Base-by-base conservation (phyloP, 2,113 vertebrate genomes). In the Sarotherodon lohbergeri region DNA sequence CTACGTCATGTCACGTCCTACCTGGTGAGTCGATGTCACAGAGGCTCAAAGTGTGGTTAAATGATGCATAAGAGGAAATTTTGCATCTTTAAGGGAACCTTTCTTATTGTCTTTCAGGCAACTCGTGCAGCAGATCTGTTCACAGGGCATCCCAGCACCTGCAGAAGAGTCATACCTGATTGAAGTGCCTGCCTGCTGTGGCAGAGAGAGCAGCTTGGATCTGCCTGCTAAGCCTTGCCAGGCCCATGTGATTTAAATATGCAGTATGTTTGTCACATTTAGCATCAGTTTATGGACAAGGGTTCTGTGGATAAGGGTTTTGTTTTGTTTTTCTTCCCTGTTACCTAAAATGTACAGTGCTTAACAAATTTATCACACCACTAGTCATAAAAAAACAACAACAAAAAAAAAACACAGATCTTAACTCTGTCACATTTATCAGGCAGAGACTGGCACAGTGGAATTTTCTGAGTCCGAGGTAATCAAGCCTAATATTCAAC, bases 1-100 rank as follows among this genome's bases (percentile, higher is more conserved):
- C 86, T 98, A 99, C 2, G 97, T 99, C 73, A 98, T 99, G 95
- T 98, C 98, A 6, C 96, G 97, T 48, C 91, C 96, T 4, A 95
- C 97, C 39, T 99, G 99, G 99, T 99, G 90, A 97, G 98, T 96
- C 50, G 1, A 16, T 5, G 5, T 39, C 14, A 9, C 56, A 55
- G 2, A 9, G n/a, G 17, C 4, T 12, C 4, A 48, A 41, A 13
- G 2, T 73, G 2, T 73, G 22, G 68, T 46, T 73, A 17, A 71
- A 71, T 24, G 14, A 34, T 17, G 56, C 0, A 27, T 8, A 3
- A 39, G 22, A 43, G 39, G 10, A 24, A 19, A 3, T 27, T 57
- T 16, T 73, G 3, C 3, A 52, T 8, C 5, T 43, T 52, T 32
- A 10, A 43, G 34, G 61, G 12, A 85, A 59, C 87, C 13, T 80